Conservation (phyloP, 2,888 invertebrate genomes). For the Meta bourneti region DNA sequence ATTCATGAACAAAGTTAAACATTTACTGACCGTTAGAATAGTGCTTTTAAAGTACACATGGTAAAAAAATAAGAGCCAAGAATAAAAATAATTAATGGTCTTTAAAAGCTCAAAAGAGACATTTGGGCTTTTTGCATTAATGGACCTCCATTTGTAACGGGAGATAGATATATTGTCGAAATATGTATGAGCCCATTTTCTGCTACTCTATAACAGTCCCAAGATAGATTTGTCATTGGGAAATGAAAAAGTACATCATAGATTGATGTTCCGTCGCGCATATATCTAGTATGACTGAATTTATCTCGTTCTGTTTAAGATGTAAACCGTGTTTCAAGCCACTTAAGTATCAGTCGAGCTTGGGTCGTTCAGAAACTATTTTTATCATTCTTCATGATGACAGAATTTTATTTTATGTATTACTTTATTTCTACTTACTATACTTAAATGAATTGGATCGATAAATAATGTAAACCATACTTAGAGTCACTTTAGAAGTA, state of each 20-base stretch:
- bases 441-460: too few species aligned
- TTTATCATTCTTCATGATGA: too few species aligned
- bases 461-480: too few species aligned
- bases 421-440: too few species aligned
- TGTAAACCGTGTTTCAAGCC: background rate
- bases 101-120: conserved; percentile 39
- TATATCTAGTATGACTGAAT: background rate
- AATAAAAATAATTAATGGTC: conserved; percentile 28
- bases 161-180: conserved; percentile 4
- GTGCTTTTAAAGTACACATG: conserved; percentile 16
- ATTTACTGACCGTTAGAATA: conserved; percentile 12
- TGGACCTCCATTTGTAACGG: conserved; percentile 16
- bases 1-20: conserved; percentile 8
- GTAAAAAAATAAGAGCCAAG: background rate
- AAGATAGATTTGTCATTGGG: conserved; percentile 27
- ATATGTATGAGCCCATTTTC: conserved; percentile 61
- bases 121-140: conserved; percentile 2
- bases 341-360: background rate
- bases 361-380: background rate
- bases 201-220: background rate
- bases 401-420: too few species aligned
- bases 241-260: background rate
- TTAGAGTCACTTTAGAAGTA: too few species aligned
- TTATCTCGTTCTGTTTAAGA: background rate
- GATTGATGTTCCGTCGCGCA: background rate